These are phyloP conservation scores for Prosopocoilus inquinatus DNA, from an alignment of 2,888 invertebrate genomes.

Conservation along the genomic window DNA sequence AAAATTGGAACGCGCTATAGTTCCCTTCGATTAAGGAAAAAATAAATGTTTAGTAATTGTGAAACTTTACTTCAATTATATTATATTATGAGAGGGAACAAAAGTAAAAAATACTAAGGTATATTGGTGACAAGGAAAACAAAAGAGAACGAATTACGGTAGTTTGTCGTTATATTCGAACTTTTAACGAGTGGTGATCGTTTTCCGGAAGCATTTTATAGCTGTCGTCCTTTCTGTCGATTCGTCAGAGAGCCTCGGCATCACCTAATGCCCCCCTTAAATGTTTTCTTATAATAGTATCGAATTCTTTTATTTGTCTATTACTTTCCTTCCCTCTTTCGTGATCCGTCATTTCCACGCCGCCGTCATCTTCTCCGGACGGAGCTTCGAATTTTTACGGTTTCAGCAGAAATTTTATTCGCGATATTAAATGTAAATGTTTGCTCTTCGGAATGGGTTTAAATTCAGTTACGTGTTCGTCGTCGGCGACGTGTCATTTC, in stretches of 20 bases:
- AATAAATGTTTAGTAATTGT: too few species aligned
- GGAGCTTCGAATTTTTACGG: background rate
- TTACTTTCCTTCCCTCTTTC: background rate
- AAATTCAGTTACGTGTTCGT: too few species aligned
- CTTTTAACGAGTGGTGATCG: background rate
- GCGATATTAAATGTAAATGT: constrained; percentile 4
- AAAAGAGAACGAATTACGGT: too few species aligned
- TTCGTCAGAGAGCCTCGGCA: background rate
- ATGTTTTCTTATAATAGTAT: background rate
- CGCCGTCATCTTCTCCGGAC: background rate
- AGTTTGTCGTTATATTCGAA: too few species aligned
- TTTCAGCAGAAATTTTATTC: background rate
- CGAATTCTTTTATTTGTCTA: constrained; percentile 2
- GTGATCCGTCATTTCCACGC: background rate
- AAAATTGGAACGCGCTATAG: too few species aligned
- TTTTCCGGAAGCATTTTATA: background rate
- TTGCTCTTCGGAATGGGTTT: background rate
- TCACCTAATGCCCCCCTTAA: constrained; percentile 3
- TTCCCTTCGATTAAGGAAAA: too few species aligned
- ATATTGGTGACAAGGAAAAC: too few species aligned
- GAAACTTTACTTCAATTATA: too few species aligned
- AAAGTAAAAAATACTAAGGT: too few species aligned
- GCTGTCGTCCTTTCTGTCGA: background rate
- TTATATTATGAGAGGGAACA: too few species aligned
- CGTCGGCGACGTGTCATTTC: too few species aligned